Percentiles rank a stretch among this genome's conserved stretches.
Evolutionary conservation across 2,113 vertebrate species (phyloP).

Genomic region (Heterocephalus glaber): DNA sequence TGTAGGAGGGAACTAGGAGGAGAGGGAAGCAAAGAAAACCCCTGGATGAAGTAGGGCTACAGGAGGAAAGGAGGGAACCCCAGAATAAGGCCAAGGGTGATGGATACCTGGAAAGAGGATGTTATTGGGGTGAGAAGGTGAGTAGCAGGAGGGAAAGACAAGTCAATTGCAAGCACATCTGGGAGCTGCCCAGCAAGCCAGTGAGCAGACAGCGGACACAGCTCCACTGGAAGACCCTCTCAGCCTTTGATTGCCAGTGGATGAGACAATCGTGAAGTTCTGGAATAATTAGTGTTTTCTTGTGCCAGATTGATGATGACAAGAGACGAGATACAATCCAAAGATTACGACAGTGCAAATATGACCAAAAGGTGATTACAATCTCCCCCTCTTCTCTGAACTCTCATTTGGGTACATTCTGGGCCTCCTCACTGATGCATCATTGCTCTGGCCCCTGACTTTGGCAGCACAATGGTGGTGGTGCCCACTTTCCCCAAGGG

Average conservation of each 20-base stretch:
- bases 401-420: rapidly evolving
- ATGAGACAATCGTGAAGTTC: neutral
- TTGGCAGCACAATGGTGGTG: rapidly evolving
- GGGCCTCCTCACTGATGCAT: neutral
- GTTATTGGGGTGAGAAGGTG: neutral
- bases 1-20: rapidly evolving
- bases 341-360: slow-evolving; percentile 90
- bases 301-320: slow-evolving; percentile 95
- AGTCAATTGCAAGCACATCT: neutral
- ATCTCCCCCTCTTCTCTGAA: neutral
- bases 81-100: neutral
- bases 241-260: neutral
- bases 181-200: neutral
- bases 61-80: neutral
- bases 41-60: neutral
- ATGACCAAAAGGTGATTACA: slow-evolving; percentile 93
- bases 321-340: slow-evolving; percentile 90
- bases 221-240: neutral
- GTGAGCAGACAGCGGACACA: neutral
- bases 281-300: slow-evolving; percentile 75
- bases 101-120: neutral
- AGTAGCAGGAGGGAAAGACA: neutral
- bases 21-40: neutral
- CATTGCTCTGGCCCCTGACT: rapidly evolving
- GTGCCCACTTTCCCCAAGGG: neutral